These are phyloP conservation scores for Zapornia atra DNA, from an alignment of 2,113 vertebrate genomes.

Conservation along the genomic window DNA sequence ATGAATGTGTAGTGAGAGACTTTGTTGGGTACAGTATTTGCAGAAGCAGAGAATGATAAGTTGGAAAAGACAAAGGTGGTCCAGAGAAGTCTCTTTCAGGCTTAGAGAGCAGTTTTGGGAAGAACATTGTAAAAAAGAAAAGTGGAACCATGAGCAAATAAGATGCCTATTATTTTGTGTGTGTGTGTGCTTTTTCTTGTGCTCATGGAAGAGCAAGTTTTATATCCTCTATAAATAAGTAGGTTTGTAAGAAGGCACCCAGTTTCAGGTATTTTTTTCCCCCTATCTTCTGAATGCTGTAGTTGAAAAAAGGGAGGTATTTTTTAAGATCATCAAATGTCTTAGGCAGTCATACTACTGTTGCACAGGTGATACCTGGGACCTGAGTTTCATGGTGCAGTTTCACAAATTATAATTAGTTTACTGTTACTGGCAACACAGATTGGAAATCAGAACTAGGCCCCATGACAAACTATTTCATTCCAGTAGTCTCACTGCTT, in stretches of 20 bases:
- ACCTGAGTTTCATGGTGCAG: neutral
- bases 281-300: neutral
- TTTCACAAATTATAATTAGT: neutral
- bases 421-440: neutral
- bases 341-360: neutral
- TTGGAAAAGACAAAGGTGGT: neutral
- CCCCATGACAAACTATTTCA: neutral
- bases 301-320: neutral
- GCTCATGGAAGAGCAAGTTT: neutral
- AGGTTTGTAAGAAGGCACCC: neutral
- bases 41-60: neutral
- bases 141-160: neutral
- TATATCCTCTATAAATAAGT: neutral
- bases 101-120: neutral
- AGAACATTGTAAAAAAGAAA: neutral
- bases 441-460: neutral
- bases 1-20: neutral
- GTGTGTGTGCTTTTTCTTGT: neutral
- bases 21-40: accelerated
- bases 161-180: neutral
- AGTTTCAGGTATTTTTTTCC: neutral
- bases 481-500: neutral
- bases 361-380: neutral
- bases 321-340: neutral
- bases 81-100: neutral